These are phyloP conservation scores for Xiphydria camelus DNA, from an alignment of 2,888 invertebrate genomes.

Conservation along the genomic window DNA sequence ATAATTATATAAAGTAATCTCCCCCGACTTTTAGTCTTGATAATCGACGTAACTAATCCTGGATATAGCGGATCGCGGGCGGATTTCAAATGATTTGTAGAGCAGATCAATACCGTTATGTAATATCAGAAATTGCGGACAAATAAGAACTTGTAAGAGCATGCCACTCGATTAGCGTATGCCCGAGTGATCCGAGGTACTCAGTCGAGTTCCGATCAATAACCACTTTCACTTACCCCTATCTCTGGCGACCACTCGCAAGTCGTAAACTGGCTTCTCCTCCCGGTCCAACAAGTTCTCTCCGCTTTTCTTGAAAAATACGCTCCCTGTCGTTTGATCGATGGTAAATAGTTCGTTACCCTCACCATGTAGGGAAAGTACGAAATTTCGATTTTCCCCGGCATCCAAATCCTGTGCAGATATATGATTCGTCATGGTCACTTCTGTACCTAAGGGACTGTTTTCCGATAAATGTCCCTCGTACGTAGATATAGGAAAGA, in stretches of 20 bases:
- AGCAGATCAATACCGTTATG: no score
- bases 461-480: conserved; percentile 82
- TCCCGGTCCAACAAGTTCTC: conserved; percentile 71
- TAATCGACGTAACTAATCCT: no score
- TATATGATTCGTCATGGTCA: conserved; percentile 70
- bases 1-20: no score
- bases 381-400: conserved; percentile 70
- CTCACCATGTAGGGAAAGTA: conserved; percentile 72
- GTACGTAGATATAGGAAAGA: conserved; percentile 72
- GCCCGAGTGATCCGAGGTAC: neutral
- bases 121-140: neutral
- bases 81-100: no score
- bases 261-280: conserved; percentile 67
- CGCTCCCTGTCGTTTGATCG: conserved; percentile 67
- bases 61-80: no score
- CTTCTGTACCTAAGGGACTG: conserved; percentile 69
- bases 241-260: conserved; percentile 77
- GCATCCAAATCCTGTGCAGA: conserved; percentile 74
- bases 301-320: conserved; percentile 61
- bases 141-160: no score
- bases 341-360: conserved; percentile 75
- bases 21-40: no score
- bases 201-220: neutral
- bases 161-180: neutral
- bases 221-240: conserved; percentile 51